Conservation (phyloP, 2,888 invertebrate species). For the Leucozona laternaria region DNA sequence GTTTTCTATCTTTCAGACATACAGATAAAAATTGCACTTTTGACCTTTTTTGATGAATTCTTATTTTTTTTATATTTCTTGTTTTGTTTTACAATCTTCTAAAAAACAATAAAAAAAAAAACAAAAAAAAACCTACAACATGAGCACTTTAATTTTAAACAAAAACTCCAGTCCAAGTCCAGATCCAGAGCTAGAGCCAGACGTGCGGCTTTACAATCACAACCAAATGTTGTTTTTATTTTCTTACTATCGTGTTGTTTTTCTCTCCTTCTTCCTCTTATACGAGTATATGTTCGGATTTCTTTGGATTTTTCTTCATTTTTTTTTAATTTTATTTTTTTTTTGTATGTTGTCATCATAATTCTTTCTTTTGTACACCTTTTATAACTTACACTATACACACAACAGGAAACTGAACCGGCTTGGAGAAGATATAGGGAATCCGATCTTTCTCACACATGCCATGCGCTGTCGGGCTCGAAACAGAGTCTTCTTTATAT, state of each 20-base stretch:
- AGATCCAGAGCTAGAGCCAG: too few relatives aligned
- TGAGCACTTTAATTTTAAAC: conserved; percentile 49
- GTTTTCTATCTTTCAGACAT: not conserved
- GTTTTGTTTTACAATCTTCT: conserved; percentile 30
- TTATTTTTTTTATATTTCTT: not conserved
- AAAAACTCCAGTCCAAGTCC: conserved; percentile 43
- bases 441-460: conserved; percentile 76
- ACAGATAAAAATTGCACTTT: conserved; percentile 71
- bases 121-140: conserved; percentile 17
- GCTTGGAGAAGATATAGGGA: conserved; percentile 77
- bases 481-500: conserved; percentile 20
- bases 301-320: conserved; percentile 22
- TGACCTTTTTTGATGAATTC: conserved; percentile 59
- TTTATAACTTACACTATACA: conserved; percentile 56
- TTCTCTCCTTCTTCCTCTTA: conserved; percentile 19
- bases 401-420: conserved; percentile 82
- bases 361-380: conserved; percentile 73
- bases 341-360: conserved; percentile 63
- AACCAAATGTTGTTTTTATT: conserved; percentile 47
- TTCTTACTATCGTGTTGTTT: conserved; percentile 21
- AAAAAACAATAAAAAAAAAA: not conserved
- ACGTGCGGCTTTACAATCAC: conserved; percentile 57
- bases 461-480: conserved; percentile 55
- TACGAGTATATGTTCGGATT: conserved; percentile 31
- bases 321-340: not conserved